A percentile compares a stretch with the other conserved stretches of the same genome.
phyloP scores from a whole-genome alignment of 1,140 invertebrate genomes.

The Venturia canescens region DNA sequence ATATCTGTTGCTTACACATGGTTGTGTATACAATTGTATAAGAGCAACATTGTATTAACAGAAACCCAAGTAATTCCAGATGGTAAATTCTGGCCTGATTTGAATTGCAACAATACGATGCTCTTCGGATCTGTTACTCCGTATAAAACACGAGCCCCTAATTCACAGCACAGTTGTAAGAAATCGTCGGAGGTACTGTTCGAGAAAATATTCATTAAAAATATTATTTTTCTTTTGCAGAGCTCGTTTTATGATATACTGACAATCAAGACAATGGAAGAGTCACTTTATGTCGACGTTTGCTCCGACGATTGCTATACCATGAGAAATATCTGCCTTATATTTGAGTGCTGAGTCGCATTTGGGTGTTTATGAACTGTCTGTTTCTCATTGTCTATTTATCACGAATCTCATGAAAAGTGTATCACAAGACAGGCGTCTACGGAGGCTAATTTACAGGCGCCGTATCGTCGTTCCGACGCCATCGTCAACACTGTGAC shows the following conservation, averaged over 20 bases:
- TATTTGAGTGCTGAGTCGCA: neutral
- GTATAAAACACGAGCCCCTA: too few relatives aligned
- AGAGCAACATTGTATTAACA: neutral
- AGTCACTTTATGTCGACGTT: too few relatives aligned
- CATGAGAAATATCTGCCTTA: neutral
- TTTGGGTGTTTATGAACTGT: neutral
- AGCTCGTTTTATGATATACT: too few relatives aligned
- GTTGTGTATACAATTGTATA: neutral
- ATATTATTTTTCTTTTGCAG: too few relatives aligned
- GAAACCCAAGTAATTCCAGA: neutral
- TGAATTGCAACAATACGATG: neutral
- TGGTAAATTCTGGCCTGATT: neutral
- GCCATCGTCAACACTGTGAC: neutral
- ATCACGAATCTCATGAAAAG: neutral
- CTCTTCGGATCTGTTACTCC: too few relatives aligned
- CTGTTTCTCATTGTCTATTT: neutral
- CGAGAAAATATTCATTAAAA: too few relatives aligned
- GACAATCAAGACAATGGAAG: too few relatives aligned
- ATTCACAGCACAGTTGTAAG: too few relatives aligned
- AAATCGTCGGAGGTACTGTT: too few relatives aligned
- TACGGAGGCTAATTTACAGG: constrained; percentile 3
- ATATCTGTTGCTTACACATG: neutral
- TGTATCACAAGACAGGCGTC: neutral
- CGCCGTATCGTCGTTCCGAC: neutral
- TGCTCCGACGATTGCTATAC: too few relatives aligned